Percentiles rank a stretch among this genome's conserved stretches.
These are phyloP conservation scores for Vultur gryphus DNA, from an alignment of 2,797 vertebrate species.

Conservation along the genomic window DNA sequence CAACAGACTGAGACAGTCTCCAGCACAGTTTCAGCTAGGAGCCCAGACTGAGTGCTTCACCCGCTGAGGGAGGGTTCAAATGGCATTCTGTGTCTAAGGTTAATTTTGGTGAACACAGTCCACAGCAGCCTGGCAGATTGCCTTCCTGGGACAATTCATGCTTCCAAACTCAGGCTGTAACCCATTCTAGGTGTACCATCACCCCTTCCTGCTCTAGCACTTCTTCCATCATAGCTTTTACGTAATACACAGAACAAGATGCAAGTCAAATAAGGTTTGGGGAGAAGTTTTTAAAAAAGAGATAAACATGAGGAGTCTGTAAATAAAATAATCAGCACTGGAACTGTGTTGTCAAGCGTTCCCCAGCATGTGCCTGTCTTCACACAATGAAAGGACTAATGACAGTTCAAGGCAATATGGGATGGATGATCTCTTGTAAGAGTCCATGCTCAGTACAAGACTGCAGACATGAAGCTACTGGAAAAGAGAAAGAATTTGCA, in stretches of 20 bases:
- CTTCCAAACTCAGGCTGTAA: conserved; percentile 39
- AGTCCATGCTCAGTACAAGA: background rate
- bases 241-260: background rate
- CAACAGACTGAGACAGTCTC: background rate
- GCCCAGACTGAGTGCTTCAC: background rate
- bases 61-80: background rate
- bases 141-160: background rate
- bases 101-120: background rate
- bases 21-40: background rate
- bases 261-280: conserved; percentile 33
- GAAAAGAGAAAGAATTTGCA: background rate
- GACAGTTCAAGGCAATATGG: background rate
- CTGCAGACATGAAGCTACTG: background rate
- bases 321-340: background rate
- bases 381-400: background rate
- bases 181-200: conserved; percentile 44
- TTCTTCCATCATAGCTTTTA: background rate
- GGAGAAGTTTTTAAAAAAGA: background rate
- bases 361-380: background rate
- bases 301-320: background rate
- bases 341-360: background rate
- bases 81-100: background rate
- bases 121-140: background rate
- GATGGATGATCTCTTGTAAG: background rate
- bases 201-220: background rate